These are phyloP conservation scores for Pandemis heparana DNA, from an alignment of 2,888 invertebrate genomes.

Conservation along the genomic window DNA sequence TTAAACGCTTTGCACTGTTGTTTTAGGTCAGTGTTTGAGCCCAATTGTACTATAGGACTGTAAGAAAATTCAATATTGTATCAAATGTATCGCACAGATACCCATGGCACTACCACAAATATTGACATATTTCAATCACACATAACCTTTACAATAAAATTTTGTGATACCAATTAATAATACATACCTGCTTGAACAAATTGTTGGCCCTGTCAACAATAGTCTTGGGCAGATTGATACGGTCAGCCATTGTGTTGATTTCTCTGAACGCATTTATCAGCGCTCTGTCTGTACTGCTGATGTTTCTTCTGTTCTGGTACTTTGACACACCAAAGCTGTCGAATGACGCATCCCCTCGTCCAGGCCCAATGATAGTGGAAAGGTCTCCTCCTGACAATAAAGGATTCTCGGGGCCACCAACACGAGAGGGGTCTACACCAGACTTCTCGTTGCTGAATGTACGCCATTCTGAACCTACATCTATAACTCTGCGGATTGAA, in stretches of 20 bases:
- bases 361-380: slow-evolving; percentile 96
- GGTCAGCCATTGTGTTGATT: slow-evolving; percentile 99
- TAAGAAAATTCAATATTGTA: no score
- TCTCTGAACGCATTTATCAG: slow-evolving; percentile 98
- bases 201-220: slow-evolving; percentile 98
- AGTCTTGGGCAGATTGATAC: slow-evolving; percentile 98
- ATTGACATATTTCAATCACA: no score
- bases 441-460: slow-evolving; percentile 99
- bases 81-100: no score
- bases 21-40: no score
- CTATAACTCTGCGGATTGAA: slow-evolving; percentile 92
- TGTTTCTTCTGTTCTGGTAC: slow-evolving; percentile 90
- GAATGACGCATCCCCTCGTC: slow-evolving; percentile 92
- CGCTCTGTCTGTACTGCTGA: slow-evolving; percentile 97
- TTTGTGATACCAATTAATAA: no score
- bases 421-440: slow-evolving; percentile 99
- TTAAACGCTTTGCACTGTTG: no score
- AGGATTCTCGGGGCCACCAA: slow-evolving; percentile 99
- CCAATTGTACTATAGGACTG: no score
- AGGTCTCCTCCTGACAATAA: slow-evolving; percentile 97
- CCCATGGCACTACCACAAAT: no score
- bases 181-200: slow-evolving; percentile 95
- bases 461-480: slow-evolving; percentile 99
- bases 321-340: slow-evolving; percentile 94
- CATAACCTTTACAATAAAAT: no score